These are phyloP conservation scores for Hemiprocne comata DNA, from an alignment of 2,113 vertebrate species.

Conservation along the genomic window DNA sequence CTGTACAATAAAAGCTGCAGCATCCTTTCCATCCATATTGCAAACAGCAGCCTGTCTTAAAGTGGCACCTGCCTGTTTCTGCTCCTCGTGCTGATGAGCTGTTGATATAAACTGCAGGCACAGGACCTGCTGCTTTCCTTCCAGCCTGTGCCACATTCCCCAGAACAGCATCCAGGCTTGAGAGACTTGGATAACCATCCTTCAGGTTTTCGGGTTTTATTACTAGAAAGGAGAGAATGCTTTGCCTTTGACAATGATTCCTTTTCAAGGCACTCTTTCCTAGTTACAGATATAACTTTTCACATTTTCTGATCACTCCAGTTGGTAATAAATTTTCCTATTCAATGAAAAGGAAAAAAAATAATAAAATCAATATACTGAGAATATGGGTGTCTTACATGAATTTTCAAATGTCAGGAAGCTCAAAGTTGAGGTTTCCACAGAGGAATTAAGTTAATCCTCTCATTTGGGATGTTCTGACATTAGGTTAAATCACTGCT, in stretches of 20 bases:
- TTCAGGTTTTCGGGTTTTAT: not conserved
- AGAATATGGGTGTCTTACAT: not conserved
- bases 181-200: not conserved
- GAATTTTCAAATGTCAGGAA: not conserved
- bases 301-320: not conserved
- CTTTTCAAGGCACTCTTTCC: not conserved
- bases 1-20: not conserved
- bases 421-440: not conserved
- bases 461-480: not conserved
- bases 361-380: not conserved
- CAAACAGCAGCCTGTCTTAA: not conserved
- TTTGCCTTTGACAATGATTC: not conserved
- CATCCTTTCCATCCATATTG: not conserved
- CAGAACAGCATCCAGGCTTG: not conserved
- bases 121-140: slow-evolving; percentile 11
- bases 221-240: not conserved
- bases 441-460: not conserved
- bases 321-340: not conserved
- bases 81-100: not conserved
- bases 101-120: not conserved
- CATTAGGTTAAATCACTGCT: not conserved
- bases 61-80: not conserved
- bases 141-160: not conserved
- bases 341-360: not conserved
- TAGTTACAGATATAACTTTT: not conserved